These are phyloP conservation scores for Gymnodraco acuticeps DNA, from an alignment of 2,797 vertebrate species.

Conservation along the genomic window DNA sequence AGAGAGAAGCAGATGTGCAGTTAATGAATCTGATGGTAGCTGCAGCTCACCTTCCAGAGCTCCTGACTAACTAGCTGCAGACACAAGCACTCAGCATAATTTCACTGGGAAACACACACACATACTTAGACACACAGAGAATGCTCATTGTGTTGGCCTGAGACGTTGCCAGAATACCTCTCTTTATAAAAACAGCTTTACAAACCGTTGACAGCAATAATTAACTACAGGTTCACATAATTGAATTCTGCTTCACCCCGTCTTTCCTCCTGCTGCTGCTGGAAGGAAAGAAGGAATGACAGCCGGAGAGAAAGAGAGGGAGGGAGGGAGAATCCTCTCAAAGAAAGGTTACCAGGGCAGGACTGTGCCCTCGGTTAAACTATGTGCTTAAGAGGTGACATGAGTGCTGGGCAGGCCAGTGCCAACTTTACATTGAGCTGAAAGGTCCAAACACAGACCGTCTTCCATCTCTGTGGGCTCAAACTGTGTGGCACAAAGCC, in stretches of 20 bases:
- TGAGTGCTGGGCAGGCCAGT: conserved; percentile 60
- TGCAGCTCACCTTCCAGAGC: conserved; percentile 48
- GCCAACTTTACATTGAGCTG: conserved; percentile 70
- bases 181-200: conserved; percentile 81
- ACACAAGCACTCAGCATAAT: conserved; percentile 47
- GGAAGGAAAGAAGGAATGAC: conserved; percentile 59
- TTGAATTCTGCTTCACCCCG: conserved; percentile 72
- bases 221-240: conserved; percentile 82
- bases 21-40: conserved; percentile 36
- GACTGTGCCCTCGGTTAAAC: conserved; percentile 67
- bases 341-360: conserved; percentile 75
- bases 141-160: conserved; percentile 68
- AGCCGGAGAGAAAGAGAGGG: conserved; percentile 29
- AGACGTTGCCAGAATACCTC: conserved; percentile 77
- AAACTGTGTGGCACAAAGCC: conserved; percentile 42
- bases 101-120: conserved; percentile 48
- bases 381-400: conserved; percentile 77
- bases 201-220: conserved; percentile 81
- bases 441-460: conserved; percentile 47
- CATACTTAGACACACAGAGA: conserved; percentile 54
- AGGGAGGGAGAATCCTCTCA: conserved; percentile 49
- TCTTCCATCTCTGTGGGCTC: conserved; percentile 26
- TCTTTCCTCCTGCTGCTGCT: conserved; percentile 58
- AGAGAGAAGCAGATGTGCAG: conserved; percentile 53
- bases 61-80: conserved; percentile 63